Base-by-base conservation (phyloP, 2,888 invertebrate genomes). In the Vanessa cardui region DNA sequence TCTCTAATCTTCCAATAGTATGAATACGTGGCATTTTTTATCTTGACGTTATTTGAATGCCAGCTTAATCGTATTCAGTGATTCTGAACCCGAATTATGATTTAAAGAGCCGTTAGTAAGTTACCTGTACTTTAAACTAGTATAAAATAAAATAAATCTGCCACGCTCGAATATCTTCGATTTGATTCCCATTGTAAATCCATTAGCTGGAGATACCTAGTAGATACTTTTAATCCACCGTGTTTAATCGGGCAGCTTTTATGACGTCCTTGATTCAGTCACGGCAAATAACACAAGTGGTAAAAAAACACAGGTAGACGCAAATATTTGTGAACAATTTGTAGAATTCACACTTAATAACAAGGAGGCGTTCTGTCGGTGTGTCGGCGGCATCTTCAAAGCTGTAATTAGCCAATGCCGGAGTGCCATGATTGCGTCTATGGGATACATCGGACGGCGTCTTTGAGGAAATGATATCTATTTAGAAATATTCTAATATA, bases 271-370 rank as follows among this genome's bases (percentile, higher is more conserved):
- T 85, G 86, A 85, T 86, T 83, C 81, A 73, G 86, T 87, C 86
- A 88, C 87, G 89, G 85, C 83, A 85, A 87, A 89, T 88, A 82
- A 85, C 81, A 85, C 83, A 83, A 85, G 86, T 85, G 83, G 70
- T 79, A 81, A 83, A 87, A 87, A 86, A 77, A 77, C 83, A 82
- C 92, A 91, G 92, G 92, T 92, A 92, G 92, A 86, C 85, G 88
- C 91, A 92, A 92, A 92, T 92, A 92, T 92, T 92, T 92, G 90
- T 86, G 91, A 91, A 89, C 90, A 86, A 88, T 91, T 90, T 90
- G 88, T 90, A 86, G 87, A 87, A 90, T 90, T 91, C 92, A 91
- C 92, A 91, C 92, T 86, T 91, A 90, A 90, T 90, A 92, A 91
- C 87, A 83, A 88, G 86, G 79, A 77, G 83, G 82, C 78, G 83